phyloP scores from a whole-genome alignment of 2,888 invertebrate species.

The Peribatodes rhomboidaria region DNA sequence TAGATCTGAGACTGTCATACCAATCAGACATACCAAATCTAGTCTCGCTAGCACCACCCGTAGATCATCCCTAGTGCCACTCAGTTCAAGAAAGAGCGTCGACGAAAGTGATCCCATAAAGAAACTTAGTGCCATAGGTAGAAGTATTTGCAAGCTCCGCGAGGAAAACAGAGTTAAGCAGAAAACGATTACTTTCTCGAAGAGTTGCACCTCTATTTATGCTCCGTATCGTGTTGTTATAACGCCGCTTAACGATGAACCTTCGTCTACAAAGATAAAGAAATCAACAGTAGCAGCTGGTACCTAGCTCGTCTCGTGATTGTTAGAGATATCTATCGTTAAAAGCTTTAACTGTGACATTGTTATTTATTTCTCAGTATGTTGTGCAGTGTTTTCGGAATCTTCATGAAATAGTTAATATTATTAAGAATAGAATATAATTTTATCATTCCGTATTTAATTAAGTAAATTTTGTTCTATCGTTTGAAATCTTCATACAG shows the following conservation, averaged over 20 bases:
- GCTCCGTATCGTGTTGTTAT: constrained; percentile 74
- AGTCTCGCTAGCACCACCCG: constrained; percentile 60
- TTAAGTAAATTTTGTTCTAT: not conserved
- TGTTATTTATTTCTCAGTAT: too few relatives aligned
- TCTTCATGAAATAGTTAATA: too few relatives aligned
- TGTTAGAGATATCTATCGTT: too few relatives aligned
- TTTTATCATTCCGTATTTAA: not conserved
- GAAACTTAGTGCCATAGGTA: constrained; percentile 79
- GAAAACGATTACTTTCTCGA: constrained; percentile 74
- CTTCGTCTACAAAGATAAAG: constrained; percentile 58
- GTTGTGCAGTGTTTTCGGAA: too few relatives aligned
- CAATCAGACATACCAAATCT: constrained; percentile 72
- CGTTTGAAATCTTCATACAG: not conserved
- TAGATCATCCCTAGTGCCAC: constrained; percentile 60
- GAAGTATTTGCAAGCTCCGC: constrained; percentile 75
- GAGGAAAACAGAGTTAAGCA: constrained; percentile 70
- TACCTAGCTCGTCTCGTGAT: too few relatives aligned
- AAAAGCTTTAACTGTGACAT: too few relatives aligned
- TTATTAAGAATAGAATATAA: too few relatives aligned
- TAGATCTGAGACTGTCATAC: constrained; percentile 63
- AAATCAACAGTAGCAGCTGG: constrained; percentile 42
- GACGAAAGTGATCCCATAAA: constrained; percentile 72
- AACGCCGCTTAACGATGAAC: constrained; percentile 71
- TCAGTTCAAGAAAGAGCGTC: constrained; percentile 61
- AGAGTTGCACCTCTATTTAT: constrained; percentile 77